Evolutionary conservation across 1,140 invertebrate genomes (phyloP), one percentile per base, ranked within the genome.

Genomic region (Platyscapa corneri): DNA sequence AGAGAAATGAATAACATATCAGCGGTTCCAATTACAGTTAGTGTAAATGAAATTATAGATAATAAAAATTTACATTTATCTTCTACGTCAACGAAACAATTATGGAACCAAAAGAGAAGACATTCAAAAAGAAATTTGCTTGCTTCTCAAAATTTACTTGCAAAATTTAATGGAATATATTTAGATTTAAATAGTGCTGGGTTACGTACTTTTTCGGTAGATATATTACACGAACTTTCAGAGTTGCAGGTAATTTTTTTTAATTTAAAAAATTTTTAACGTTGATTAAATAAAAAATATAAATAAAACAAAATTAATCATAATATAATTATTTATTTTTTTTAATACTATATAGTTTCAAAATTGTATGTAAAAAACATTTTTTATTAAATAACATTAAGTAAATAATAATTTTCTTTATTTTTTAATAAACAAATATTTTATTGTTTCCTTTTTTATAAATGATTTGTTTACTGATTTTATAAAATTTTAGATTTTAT

Each of bases 401-500:
- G 27, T 65, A 65, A 30, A n/a, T 30, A 65, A 65, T 32, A 30
- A 65, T 7, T 46, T 46, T 30, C 7, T 30, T 30, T 65, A 30
- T 32, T 30, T 65, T 30, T 65, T 65, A 65, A 7, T 65, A 7
- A 30, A 30, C n/a, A 65, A 30, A 30, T 65, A 65, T 7, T 65
- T 30, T n/a, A n/a, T n/a, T n/a, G n/a, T n/a, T 30, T 65, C 30
- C n/a, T 30, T 65, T 65, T 65, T 65, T 65, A 3, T 65, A 10
- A 30, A 3, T 30, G 34, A 78, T 60, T 56, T 56, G 65, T 32
- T n/a, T n/a, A n/a, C n/a, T n/a, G n/a, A n/a, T n/a, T n/a, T 67
- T 32, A 70, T 42, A 37, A 70, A 72, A 84, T 86, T 93, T 64
- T 89, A 95, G 95, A 92, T 94, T 84, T 83, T 95, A 12, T 95